Evolutionary conservation across 2,113 vertebrate species (phyloP).

Genomic region (Psephotus haematonotus): DNA sequence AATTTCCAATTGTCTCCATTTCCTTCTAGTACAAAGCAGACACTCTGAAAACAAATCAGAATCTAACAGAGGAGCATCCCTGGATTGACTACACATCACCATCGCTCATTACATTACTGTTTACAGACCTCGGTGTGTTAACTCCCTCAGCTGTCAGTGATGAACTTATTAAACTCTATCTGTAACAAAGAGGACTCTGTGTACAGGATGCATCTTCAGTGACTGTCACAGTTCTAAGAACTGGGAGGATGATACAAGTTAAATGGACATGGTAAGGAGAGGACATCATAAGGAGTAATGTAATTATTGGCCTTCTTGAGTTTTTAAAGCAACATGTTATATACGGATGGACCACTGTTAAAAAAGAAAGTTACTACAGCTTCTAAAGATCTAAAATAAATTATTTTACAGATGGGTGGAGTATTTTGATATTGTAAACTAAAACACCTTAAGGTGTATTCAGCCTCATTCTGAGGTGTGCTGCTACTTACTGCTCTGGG

Average conservation of each 20-base stretch:
- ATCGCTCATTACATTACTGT: slow-evolving; percentile 92
- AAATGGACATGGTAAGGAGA: neutral
- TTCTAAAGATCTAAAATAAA: slow-evolving; percentile 5
- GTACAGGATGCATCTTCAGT: neutral
- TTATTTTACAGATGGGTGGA: slow-evolving; percentile 19
- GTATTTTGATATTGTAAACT: neutral
- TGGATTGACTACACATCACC: slow-evolving; percentile 96
- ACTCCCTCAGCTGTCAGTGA: slow-evolving; percentile 96
- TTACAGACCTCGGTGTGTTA: slow-evolving; percentile 94
- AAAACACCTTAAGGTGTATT: neutral
- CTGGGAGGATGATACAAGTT: neutral
- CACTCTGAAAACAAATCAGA: slow-evolving; percentile 79
- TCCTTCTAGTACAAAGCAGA: slow-evolving; percentile 91
- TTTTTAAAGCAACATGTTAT: neutral
- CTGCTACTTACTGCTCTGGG: neutral
- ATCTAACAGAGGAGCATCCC: slow-evolving; percentile 88
- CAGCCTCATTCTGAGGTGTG: neutral
- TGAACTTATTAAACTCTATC: slow-evolving; percentile 97
- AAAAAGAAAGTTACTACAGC: neutral
- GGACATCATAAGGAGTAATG: neutral
- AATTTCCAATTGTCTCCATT: neutral
- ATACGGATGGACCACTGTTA: neutral
- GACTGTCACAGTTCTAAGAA: neutral
- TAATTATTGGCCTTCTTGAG: neutral
- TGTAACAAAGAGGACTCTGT: slow-evolving; percentile 67